Conservation (phyloP, 2,797 vertebrate species). For the Pygocentrus nattereri region DNA sequence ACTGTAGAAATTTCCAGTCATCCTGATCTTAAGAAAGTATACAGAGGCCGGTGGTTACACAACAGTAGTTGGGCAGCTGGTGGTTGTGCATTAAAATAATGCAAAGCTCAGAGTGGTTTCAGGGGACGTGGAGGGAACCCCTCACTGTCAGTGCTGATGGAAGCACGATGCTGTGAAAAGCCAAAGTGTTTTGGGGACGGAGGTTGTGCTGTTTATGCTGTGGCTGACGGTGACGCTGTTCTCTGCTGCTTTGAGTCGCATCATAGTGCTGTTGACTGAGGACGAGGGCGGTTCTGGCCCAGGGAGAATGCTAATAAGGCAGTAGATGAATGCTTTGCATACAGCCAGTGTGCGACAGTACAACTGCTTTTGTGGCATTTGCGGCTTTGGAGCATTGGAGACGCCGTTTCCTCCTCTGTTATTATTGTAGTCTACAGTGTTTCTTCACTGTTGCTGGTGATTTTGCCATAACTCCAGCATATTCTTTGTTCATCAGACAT, state of each 20-base stretch:
- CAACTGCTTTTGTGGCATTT: slow-evolving; percentile 6
- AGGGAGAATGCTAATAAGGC: slow-evolving; percentile 4
- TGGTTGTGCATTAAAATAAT: not conserved
- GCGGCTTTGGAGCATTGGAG: not conserved
- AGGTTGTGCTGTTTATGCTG: not conserved
- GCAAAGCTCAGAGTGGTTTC: slow-evolving; percentile 1
- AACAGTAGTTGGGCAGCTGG: slow-evolving; percentile 1
- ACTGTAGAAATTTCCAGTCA: not conserved
- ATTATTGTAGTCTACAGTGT: not conserved
- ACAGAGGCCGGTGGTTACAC: not conserved
- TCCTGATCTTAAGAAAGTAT: slow-evolving; percentile 1
- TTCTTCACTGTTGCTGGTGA: not conserved
- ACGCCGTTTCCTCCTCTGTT: not conserved
- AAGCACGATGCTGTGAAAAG: slow-evolving; percentile 4
- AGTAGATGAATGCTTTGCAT: not conserved
- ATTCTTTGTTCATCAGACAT: slow-evolving; percentile 18
- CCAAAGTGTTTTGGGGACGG: slow-evolving; percentile 5
- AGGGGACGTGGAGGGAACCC: slow-evolving; percentile 27
- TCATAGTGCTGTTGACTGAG: slow-evolving; percentile 21
- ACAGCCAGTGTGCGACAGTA: slow-evolving; percentile 1
- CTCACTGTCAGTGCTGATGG: not conserved
- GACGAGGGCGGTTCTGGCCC: not conserved
- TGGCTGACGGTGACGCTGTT: not conserved
- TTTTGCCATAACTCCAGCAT: not conserved
- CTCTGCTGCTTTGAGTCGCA: not conserved